Conservation (phyloP, 2,113 vertebrate genomes). For the Callocephalon fimbriatum region DNA sequence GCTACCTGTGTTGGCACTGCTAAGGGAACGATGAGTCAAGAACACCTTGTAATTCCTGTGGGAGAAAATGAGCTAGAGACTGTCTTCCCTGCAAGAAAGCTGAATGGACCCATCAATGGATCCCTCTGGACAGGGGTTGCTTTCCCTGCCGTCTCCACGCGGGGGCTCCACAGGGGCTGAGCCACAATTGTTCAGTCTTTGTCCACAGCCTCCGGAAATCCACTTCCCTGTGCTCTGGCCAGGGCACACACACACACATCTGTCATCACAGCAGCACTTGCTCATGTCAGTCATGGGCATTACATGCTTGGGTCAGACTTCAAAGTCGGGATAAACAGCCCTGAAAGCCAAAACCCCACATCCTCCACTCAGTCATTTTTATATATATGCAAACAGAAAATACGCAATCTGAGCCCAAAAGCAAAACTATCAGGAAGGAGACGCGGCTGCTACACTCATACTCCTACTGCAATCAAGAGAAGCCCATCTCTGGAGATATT, state of each 20-base stretch:
- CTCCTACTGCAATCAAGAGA: accelerated
- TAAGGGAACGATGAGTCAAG: neutral
- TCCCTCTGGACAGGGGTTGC: neutral
- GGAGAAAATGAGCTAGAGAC: neutral
- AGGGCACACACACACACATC: neutral
- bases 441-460: accelerated
- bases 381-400: neutral
- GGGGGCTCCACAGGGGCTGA: neutral
- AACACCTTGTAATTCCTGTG: neutral
- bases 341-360: neutral
- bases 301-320: neutral
- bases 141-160: neutral
- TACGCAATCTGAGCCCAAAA: neutral
- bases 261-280: neutral
- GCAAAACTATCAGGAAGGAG: accelerated
- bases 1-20: neutral
- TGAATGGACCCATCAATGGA: neutral
- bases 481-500: neutral
- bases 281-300: accelerated
- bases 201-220: neutral
- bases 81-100: neutral
- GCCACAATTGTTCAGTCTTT: neutral
- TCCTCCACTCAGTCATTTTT: no score
- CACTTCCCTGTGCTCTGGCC: neutral
- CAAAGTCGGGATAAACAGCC: neutral